Base-by-base conservation (phyloP, 2,888 invertebrate species). In the Cephonodes hylas region DNA sequence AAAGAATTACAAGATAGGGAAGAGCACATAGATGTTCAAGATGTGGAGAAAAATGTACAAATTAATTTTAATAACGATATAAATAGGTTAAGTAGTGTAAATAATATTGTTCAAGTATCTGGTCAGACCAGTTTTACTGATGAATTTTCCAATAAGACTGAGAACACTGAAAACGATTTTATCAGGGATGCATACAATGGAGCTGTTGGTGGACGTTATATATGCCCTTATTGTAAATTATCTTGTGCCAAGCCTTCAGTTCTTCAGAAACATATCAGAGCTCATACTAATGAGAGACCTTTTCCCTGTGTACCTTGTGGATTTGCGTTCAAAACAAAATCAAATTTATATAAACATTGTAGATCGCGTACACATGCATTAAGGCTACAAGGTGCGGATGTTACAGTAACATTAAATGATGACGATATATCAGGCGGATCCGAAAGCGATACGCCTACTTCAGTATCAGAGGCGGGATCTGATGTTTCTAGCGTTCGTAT, bases 241-340 rank as follows among this genome's bases (percentile, higher is more conserved):
- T 95, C 95, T 70, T 98, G 97, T 93, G 96, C 97, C 76, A 98
- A 98, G 89, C 98, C 98, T 64, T 98, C 97, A 84, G 98, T 98
- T 70, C 93, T 98, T 68, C 96, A 97, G 86, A 98, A 98, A 93
- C 98, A 98, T 93, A 96, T 98, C 86, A 94, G 98, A 80, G 97
- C 97, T 65, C 98, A 98, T 88, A 98, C 98, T 53, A 97, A 97
- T 84, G 98, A 98, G 89, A 94, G 98, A 75, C 98, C 98, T 63
- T 98, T 96, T 91, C 98, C 98, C 27, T 98, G 98, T 90, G 93
- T 94, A 76, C 95, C 96, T 70, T 98, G 98, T 87, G 97, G 97
- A 70, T 97, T 98, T 89, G 96, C 97, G 75, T 98, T 98, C 91
- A 98, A 98, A 89, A 98, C 98, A 22, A 97, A 97, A 86, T 97